Base-by-base conservation (phyloP, 2,797 vertebrate species). In the Rhinella marina region DNA sequence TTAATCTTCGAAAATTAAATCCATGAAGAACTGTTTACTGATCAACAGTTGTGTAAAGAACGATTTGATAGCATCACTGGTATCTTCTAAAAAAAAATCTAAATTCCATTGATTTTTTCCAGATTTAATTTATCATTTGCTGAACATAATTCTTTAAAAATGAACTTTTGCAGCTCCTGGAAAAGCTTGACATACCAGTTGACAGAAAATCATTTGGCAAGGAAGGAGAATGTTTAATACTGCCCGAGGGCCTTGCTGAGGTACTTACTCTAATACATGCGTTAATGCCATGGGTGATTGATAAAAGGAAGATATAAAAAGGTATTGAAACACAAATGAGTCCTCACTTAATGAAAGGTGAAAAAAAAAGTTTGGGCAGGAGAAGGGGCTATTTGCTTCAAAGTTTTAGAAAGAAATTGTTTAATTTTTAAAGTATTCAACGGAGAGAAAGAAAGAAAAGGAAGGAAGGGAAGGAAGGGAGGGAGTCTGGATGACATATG, bases 201-300 rank as follows among this genome's bases (percentile, higher is more conserved):
- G 94, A 94, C 94, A 94, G 95, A 93, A 95, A 95, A 94, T 95
- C 93, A 91, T 94, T 95, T 93, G 90, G 89, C 50, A 80, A 90
- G 92, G 92, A 94, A 93, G 92, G 90, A 90, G 91, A 91, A 91
- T 93, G 91, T 93, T 94, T 94, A 94, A 93, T 92, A 92, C 90
- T 92, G 91, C 91, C 90, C 92, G 80, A 89, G 91, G 92, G 91
- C 88, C 92, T 87, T 88, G 88, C 90, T 92, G 89, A 91, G 90
- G 91, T 91, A 84, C 91, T 92, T 93, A 92, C 91, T 93, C 93
- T 93, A 93, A 92, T 92, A 86, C 88, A 84, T 5, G 29, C 89
- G 93, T 92, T 92, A 93, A 90, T 90, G 90, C 84, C 90, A 87
- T 76, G 48, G 90, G 66, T 83, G 90, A 92, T 92, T 92, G 92